A percentile compares a stretch with the other conserved stretches of the same genome.
phyloP scores from a whole-genome alignment of 1,140 invertebrate species.

The Bombus cullumanus region DNA sequence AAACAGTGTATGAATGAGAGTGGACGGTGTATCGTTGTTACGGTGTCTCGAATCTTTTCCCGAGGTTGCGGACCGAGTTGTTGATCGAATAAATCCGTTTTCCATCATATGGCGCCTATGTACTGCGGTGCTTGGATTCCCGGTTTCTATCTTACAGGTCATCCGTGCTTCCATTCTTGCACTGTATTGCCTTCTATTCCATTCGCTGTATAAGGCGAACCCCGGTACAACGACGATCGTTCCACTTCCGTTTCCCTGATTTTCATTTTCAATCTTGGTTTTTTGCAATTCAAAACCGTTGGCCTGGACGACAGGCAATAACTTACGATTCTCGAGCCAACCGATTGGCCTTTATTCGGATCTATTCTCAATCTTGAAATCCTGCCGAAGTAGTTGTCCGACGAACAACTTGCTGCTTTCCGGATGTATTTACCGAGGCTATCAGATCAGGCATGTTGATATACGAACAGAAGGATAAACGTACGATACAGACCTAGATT shows the following conservation, averaged over 20 bases:
- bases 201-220: conserved; percentile 19
- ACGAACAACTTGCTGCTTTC: conserved; percentile 6
- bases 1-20: background rate
- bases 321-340: conserved; percentile 19
- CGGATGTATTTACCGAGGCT: conserved; percentile 26
- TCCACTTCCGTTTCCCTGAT: conserved; percentile 26
- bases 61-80: background rate
- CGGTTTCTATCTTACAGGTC: conserved; percentile 4
- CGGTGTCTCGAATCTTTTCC: conserved; percentile 10
- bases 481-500: conserved; percentile 32
- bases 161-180: conserved; percentile 33
- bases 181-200: conserved; percentile 47
- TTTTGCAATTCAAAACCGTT: conserved; percentile 41
- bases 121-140: background rate
- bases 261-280: conserved; percentile 34
- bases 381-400: conserved; percentile 7
- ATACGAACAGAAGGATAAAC: conserved; percentile 10
- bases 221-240: conserved; percentile 1
- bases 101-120: conserved; percentile 20
- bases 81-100: conserved; percentile 46
- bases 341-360: conserved; percentile 43
- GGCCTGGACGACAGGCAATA: conserved; percentile 32
- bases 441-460: conserved; percentile 42
- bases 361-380: conserved; percentile 49
- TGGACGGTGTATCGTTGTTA: too few relatives aligned